These are phyloP conservation scores for Alviniconcha strummeri DNA, from an alignment of 2,888 invertebrate species.

Conservation along the genomic window DNA sequence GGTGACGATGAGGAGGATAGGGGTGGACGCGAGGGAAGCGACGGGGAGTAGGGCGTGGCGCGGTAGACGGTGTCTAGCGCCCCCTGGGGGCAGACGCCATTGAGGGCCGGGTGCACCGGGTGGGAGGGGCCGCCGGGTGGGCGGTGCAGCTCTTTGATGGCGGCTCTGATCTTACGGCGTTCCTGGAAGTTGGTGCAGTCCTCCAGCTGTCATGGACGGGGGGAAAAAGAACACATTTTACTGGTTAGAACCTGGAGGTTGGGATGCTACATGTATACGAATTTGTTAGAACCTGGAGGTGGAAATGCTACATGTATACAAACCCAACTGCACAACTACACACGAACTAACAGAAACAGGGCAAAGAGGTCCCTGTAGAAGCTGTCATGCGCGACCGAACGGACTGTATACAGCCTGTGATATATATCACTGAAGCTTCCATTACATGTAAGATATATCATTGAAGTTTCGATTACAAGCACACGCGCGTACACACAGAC, in stretches of 20 bases:
- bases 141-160: constrained; percentile 75
- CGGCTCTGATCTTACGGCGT: constrained; percentile 85
- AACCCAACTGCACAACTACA: not conserved
- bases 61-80: not conserved
- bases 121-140: not conserved
- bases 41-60: not conserved
- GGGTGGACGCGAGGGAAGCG: not conserved
- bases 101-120: not conserved
- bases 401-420: too few relatives aligned
- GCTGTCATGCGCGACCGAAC: too few relatives aligned
- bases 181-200: constrained; percentile 90
- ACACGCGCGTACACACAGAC: not conserved
- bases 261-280: too few relatives aligned
- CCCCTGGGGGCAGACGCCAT: not conserved
- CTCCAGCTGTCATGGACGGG: constrained; percentile 80
- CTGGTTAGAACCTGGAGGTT: too few relatives aligned
- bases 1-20: not conserved
- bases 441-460: too few relatives aligned
- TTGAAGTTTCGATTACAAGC: not conserved
- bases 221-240: too few relatives aligned
- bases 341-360: not conserved
- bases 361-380: too few relatives aligned
- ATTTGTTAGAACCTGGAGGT: too few relatives aligned
- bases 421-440: too few relatives aligned
- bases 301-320: too few relatives aligned